Evolutionary conservation across 2,113 vertebrate genomes (phyloP).

Genomic region (Salvelinus namaycush): DNA sequence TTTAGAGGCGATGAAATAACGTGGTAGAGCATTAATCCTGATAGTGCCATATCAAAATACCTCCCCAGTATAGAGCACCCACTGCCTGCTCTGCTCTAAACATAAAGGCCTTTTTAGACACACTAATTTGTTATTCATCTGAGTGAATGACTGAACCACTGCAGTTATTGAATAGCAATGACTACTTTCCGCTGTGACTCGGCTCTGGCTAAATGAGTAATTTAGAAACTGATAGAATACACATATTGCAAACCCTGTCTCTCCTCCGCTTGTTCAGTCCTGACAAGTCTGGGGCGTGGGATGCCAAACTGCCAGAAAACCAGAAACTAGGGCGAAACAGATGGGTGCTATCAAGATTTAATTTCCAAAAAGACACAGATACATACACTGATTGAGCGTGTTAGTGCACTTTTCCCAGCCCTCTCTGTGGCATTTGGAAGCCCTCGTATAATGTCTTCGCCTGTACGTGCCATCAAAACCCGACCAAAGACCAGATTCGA

Average conservation of each 20-base stretch:
- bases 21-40: conserved; percentile 41
- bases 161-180: conserved; percentile 47
- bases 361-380: conserved; percentile 51
- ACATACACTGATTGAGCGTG: conserved; percentile 43
- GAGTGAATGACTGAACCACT: conserved; percentile 48
- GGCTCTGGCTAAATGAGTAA: conserved; percentile 56
- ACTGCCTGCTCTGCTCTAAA: conserved; percentile 14
- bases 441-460: conserved; percentile 14
- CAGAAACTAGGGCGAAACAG: conserved; percentile 56
- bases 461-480: conserved; percentile 33
- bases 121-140: conserved; percentile 58
- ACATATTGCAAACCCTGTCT: conserved; percentile 28
- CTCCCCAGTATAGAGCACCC: conserved; percentile 12
- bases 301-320: conserved; percentile 49
- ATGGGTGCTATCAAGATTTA: conserved; percentile 57
- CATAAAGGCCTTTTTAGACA: conserved; percentile 39
- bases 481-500: conserved; percentile 1
- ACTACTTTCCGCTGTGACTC: conserved; percentile 37
- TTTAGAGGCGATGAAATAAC: conserved; percentile 45
- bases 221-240: conserved; percentile 58
- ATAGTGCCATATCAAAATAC: conserved; percentile 16
- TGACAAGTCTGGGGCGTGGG: conserved; percentile 25
- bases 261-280: neutral
- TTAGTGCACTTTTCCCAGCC: neutral
- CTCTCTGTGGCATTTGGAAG: conserved; percentile 17